These are phyloP conservation scores for Phrynocephalus vlangalii DNA, from an alignment of 2,797 vertebrate genomes.

Conservation along the genomic window DNA sequence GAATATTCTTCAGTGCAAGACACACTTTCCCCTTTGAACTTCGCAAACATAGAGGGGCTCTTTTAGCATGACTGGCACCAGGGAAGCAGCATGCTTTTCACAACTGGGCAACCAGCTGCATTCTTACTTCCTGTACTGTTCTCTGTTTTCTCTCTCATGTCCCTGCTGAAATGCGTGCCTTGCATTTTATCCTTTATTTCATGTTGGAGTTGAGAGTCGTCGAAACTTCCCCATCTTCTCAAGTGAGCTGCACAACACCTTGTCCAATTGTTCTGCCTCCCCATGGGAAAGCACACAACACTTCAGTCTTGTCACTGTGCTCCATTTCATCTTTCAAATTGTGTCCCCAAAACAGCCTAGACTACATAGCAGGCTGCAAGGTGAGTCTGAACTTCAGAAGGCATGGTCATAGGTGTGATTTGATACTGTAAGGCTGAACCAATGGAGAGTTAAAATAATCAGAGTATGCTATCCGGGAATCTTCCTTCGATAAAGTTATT, in stretches of 20 bases:
- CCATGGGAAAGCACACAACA: not conserved
- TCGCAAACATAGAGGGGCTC: not conserved
- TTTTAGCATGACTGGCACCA: not conserved
- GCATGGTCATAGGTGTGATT: not conserved
- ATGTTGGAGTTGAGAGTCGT: not conserved
- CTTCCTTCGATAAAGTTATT: not conserved
- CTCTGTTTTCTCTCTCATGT: not conserved
- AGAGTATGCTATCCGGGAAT: not conserved
- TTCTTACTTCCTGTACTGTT: not conserved
- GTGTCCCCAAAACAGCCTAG: not conserved
- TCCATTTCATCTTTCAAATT: not conserved
- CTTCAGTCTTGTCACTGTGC: not conserved
- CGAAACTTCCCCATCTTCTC: not conserved
- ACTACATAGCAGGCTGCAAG: not conserved
- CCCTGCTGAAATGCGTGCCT: not conserved
- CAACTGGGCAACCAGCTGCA: not conserved
- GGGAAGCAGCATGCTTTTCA: not conserved
- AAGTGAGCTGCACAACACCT: not conserved
- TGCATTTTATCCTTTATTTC: not conserved
- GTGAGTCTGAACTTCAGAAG: conserved; percentile 2
- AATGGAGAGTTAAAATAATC: not conserved
- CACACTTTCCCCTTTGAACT: not conserved
- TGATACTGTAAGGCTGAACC: not conserved
- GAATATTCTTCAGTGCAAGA: too few relatives aligned
- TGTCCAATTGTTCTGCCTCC: not conserved